Conservation (phyloP, 53 echinoderm and acorn worm genomes). For the Hippasteria phrygiana region DNA sequence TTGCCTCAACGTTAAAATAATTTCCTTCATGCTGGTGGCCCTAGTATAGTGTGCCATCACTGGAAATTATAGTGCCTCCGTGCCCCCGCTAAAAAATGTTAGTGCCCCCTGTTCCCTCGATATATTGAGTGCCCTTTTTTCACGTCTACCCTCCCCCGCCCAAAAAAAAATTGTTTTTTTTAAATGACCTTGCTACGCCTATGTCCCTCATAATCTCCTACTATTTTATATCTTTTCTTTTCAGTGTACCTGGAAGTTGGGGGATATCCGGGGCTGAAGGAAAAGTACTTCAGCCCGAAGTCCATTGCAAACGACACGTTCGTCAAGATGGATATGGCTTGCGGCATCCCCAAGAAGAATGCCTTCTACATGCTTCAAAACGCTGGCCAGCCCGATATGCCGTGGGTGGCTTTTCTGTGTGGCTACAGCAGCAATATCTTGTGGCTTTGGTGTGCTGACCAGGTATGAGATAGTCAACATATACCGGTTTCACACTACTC, state of each 20-base stretch:
- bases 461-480: constrained; percentile 61
- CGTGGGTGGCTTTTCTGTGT: constrained; percentile 89
- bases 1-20: no score
- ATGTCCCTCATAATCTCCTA: no score
- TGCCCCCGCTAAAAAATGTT: no score
- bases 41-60: no score
- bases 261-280: constrained; percentile 70
- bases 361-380: constrained; percentile 81
- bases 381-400: constrained; percentile 70
- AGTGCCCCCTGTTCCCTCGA: no score
- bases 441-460: constrained; percentile 96
- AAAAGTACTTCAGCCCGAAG: constrained; percentile 63
- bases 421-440: constrained; percentile 84
- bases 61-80: no score
- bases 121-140: no score
- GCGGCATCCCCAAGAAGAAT: constrained; percentile 82
- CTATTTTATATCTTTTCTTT: neutral
- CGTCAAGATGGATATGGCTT: constrained; percentile 29
- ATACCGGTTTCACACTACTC: neutral
- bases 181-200: no score
- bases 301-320: constrained; percentile 83
- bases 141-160: no score
- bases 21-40: no score
- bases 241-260: constrained; percentile 73
- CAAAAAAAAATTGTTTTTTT: no score